A percentile compares a stretch with the other conserved stretches of the same genome.
phyloP scores from a whole-genome alignment of 2,888 invertebrate genomes.

The Tridacna gigas region DNA sequence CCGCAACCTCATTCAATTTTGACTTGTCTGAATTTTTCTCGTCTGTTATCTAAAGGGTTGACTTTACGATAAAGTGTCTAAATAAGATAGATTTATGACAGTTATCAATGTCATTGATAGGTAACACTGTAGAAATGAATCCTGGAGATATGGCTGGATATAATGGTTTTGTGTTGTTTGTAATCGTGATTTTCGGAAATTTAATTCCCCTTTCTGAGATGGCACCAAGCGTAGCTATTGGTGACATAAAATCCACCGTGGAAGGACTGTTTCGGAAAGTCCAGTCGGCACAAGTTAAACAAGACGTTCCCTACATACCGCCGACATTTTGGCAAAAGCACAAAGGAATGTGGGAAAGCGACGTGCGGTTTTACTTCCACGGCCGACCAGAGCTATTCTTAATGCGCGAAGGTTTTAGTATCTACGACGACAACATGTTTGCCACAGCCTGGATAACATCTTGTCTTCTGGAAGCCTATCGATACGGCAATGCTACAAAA shows the following conservation, averaged over 20 bases:
- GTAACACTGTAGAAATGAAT: neutral
- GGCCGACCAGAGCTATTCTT: constrained; percentile 69
- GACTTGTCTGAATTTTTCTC: too few relatives aligned
- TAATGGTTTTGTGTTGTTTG: neutral
- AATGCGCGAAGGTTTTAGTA: constrained; percentile 69
- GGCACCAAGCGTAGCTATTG: neutral
- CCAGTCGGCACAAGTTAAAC: constrained; percentile 63
- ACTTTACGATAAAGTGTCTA: too few relatives aligned
- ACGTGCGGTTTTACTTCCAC: constrained; percentile 76
- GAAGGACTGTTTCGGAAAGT: constrained; percentile 62
- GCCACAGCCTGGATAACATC: constrained; percentile 78
- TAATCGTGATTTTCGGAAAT: neutral
- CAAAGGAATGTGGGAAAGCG: constrained; percentile 77
- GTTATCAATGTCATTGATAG: neutral
- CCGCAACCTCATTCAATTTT: too few relatives aligned
- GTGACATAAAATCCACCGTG: constrained; percentile 53
- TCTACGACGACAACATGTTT: constrained; percentile 82
- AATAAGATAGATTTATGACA: too few relatives aligned
- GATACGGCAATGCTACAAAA: constrained; percentile 62
- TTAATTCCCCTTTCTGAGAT: neutral
- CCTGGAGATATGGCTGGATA: neutral
- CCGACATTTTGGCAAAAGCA: constrained; percentile 72
- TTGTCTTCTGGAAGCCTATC: constrained; percentile 73
- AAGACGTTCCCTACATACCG: constrained; percentile 62
- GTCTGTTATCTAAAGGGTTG: too few relatives aligned